These are phyloP conservation scores for Drepanosiphum platanoidis DNA, from an alignment of 2,888 invertebrate species.

Conservation along the genomic window DNA sequence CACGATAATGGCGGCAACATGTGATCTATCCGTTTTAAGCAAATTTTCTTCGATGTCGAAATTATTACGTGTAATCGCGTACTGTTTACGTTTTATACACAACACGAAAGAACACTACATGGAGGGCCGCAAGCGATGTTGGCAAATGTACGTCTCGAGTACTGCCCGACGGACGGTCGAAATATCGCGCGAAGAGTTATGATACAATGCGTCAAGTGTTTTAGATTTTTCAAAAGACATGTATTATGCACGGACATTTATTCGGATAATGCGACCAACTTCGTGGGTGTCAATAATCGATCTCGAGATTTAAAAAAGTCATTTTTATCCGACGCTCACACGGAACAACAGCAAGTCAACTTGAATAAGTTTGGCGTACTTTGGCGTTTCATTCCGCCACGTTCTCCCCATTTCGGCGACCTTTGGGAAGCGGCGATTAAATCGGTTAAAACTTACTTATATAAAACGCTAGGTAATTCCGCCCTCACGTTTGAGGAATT, in stretches of 20 bases:
- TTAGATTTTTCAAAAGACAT: slow-evolving; percentile 45
- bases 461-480: background rate
- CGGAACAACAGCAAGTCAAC: background rate
- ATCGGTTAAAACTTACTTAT: slow-evolving; percentile 64
- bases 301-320: background rate
- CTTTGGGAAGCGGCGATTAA: slow-evolving; percentile 64
- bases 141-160: background rate
- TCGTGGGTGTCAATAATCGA: slow-evolving; percentile 62
- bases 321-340: background rate
- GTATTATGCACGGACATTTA: slow-evolving; percentile 55
- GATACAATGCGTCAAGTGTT: slow-evolving; percentile 14
- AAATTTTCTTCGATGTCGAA: background rate
- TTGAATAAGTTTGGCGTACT: background rate
- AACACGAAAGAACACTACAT: slow-evolving; percentile 51
- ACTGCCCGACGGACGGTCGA: slow-evolving; percentile 1
- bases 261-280: slow-evolving; percentile 64
- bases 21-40: background rate
- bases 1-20: background rate
- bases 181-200: background rate
- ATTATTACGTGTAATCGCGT: background rate
- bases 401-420: slow-evolving; percentile 64
- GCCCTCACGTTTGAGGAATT: slow-evolving; percentile 20
- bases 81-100: background rate
- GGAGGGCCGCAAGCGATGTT: slow-evolving; percentile 7
- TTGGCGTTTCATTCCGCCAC: slow-evolving; percentile 63